Conservation (phyloP, 1,140 invertebrate species). For the Drepana arcuata region DNA sequence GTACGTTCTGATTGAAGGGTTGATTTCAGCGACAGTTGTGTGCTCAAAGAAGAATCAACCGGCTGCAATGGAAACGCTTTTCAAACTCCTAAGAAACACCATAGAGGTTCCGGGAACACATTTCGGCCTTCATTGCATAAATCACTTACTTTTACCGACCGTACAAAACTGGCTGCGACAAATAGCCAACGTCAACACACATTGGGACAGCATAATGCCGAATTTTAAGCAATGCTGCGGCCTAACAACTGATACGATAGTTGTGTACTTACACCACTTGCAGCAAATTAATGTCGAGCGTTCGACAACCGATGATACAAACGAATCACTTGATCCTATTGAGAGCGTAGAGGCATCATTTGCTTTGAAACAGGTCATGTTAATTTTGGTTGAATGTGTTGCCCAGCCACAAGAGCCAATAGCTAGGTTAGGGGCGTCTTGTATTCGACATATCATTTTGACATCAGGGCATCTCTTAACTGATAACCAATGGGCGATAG, state of each 20-base stretch:
- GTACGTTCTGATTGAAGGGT: slow-evolving; percentile 91
- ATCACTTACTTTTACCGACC: slow-evolving; percentile 90
- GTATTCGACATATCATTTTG: slow-evolving; percentile 89
- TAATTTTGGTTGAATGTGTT: slow-evolving; percentile 93
- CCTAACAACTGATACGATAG: slow-evolving; percentile 90
- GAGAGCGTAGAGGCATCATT: slow-evolving; percentile 78
- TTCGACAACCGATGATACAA: slow-evolving; percentile 35
- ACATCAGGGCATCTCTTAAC: slow-evolving; percentile 87
- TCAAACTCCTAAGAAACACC: slow-evolving; percentile 85
- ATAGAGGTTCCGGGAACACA: slow-evolving; percentile 84
- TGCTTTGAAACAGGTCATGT: slow-evolving; percentile 87
- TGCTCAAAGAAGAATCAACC: slow-evolving; percentile 89
- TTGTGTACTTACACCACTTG: slow-evolving; percentile 79
- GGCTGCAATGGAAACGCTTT: slow-evolving; percentile 88
- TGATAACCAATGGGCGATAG: slow-evolving; percentile 87
- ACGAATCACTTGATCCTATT: slow-evolving; percentile 47
- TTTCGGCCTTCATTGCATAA: slow-evolving; percentile 92
- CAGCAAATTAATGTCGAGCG: slow-evolving; percentile 56
- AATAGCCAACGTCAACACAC: slow-evolving; percentile 76
- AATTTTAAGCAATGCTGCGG: slow-evolving; percentile 96
- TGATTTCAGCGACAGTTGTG: slow-evolving; percentile 85
- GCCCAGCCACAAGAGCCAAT: slow-evolving; percentile 90
- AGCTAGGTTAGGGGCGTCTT: slow-evolving; percentile 92
- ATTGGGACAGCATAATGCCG: slow-evolving; percentile 82
- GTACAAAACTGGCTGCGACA: slow-evolving; percentile 92